Conservation (phyloP, 2,888 invertebrate species). For the Aromia moschata region DNA sequence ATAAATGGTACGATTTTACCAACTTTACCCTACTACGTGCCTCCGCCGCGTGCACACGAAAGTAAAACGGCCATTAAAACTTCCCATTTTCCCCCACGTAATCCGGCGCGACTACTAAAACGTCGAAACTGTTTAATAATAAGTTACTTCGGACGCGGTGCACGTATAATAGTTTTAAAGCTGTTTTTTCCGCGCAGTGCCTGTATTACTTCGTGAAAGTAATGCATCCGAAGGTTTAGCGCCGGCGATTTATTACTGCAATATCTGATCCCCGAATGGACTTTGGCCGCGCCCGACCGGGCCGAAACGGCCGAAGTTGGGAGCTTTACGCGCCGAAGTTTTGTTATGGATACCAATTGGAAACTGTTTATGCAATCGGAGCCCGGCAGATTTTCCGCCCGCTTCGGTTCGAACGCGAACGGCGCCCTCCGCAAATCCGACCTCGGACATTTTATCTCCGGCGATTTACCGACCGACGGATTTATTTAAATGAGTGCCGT, state of each 20-base stretch:
- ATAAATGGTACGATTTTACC: no score
- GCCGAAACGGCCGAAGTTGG: slow-evolving; percentile 49
- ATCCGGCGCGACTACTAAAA: not conserved
- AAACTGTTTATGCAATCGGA: slow-evolving; percentile 53
- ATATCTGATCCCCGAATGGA: slow-evolving; percentile 50
- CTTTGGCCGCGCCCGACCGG: slow-evolving; percentile 49
- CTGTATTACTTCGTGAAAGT: slow-evolving; percentile 43
- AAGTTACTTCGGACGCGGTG: not conserved
- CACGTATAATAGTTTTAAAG: slow-evolving; percentile 30
- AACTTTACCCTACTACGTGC: no score
- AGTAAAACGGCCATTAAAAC: not conserved
- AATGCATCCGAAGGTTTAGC: slow-evolving; percentile 47
- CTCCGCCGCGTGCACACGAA: no score
- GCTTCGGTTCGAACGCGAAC: slow-evolving; percentile 43
- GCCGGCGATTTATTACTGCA: slow-evolving; percentile 46
- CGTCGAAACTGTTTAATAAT: not conserved
- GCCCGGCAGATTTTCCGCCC: slow-evolving; percentile 51
- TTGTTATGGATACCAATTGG: slow-evolving; percentile 51
- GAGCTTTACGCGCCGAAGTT: slow-evolving; percentile 50
- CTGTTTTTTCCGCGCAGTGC: slow-evolving; percentile 29
- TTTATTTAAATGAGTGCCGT: slow-evolving; percentile 31
- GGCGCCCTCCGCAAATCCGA: slow-evolving; percentile 40
- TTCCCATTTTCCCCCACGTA: not conserved
- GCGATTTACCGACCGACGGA: slow-evolving; percentile 26
- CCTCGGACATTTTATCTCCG: slow-evolving; percentile 24